These are phyloP conservation scores for Nyctibius grandis DNA, from an alignment of 2,797 vertebrate species.

Conservation along the genomic window DNA sequence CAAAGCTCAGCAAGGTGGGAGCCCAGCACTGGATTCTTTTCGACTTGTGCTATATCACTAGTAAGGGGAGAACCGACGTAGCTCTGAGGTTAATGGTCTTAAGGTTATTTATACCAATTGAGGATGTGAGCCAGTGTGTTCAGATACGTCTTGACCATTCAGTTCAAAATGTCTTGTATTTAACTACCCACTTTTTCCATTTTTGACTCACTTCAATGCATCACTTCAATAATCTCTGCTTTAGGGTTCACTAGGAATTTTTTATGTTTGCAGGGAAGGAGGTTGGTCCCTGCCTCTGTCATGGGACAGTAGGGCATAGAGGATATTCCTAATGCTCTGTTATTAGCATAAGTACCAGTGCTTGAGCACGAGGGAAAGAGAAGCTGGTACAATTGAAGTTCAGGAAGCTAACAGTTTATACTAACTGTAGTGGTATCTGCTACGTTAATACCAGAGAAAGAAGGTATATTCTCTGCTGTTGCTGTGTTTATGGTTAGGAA, in stretches of 20 bases:
- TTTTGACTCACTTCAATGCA: neutral
- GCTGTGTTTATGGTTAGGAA: neutral
- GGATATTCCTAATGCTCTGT: neutral
- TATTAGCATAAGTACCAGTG: neutral
- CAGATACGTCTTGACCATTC: neutral
- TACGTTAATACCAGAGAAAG: neutral
- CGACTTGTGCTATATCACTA: neutral
- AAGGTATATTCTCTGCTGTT: neutral
- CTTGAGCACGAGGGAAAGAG: neutral
- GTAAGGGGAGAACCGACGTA: neutral
- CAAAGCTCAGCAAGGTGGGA: neutral
- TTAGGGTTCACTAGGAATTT: neutral
- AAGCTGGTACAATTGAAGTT: neutral
- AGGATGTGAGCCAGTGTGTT: neutral
- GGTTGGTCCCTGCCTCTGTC: neutral
- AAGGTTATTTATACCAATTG: neutral
- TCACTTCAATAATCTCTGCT: neutral
- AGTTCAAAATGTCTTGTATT: neutral
- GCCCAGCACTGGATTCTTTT: neutral
- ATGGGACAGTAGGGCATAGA: neutral
- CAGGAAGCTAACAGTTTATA: neutral
- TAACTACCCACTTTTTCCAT: neutral
- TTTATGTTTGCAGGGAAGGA: neutral
- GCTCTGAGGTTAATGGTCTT: neutral
- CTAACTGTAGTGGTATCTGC: neutral